A percentile compares a stretch with the other conserved stretches of the same genome.
These are phyloP conservation scores for Leptinotarsa defecta DNA, from an alignment of 1,140 invertebrate species.

Conservation along the genomic window DNA sequence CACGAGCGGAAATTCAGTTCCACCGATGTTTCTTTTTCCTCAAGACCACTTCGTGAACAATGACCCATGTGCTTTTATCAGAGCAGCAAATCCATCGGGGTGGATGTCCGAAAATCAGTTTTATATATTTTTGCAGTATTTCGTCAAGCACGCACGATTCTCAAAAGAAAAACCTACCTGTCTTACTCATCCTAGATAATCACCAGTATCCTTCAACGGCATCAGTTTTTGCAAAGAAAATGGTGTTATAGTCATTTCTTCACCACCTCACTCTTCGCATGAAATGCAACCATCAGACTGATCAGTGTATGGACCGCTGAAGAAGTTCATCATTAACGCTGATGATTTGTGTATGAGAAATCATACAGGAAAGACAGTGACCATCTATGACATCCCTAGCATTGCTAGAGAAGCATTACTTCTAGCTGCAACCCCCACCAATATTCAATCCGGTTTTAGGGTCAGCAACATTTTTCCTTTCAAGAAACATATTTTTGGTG, in stretches of 20 bases:
- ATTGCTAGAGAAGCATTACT: conserved; percentile 53
- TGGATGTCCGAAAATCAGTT: conserved; percentile 58
- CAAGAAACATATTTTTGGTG: conserved; percentile 26
- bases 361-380: background rate
- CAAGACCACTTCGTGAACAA: conserved; percentile 50
- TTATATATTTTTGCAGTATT: conserved; percentile 45
- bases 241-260: conserved; percentile 51
- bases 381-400: conserved; percentile 25
- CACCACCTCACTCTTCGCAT: conserved; percentile 44
- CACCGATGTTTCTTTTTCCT: conserved; percentile 54
- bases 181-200: conserved; percentile 31
- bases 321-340: background rate
- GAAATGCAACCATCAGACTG: conserved; percentile 55
- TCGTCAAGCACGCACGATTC: background rate
- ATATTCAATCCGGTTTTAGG: conserved; percentile 20
- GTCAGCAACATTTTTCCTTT: conserved; percentile 26
- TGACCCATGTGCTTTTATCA: conserved; percentile 53
- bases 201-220: conserved; percentile 40
- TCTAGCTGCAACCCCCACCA: background rate
- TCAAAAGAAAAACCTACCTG: conserved; percentile 42
- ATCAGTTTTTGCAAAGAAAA: conserved; percentile 43
- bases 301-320: conserved; percentile 30
- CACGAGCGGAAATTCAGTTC: conserved; percentile 51
- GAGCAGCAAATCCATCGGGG: conserved; percentile 55
- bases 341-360: background rate